Base-by-base conservation (phyloP, 2,888 invertebrate genomes). In the Aleiodes testaceus region DNA sequence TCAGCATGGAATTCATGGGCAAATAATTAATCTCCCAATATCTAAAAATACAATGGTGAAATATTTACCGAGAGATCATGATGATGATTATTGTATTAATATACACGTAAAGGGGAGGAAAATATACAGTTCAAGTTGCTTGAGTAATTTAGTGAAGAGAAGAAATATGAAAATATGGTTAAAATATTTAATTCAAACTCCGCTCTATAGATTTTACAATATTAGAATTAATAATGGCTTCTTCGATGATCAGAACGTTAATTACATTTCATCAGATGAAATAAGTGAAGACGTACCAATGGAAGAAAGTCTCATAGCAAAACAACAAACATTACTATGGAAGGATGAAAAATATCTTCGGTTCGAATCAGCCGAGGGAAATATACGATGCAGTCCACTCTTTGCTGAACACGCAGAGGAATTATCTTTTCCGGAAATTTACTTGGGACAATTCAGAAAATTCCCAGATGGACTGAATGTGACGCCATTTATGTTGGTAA, bases 371-470 rank as follows among this genome's bases (percentile, higher is more conserved):
- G 69, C 75, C 5, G 76, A 84, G 44, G 74, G 49, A 72, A 74
- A 75, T n/a, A 78, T 52, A 3, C 82, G 84, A 47, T 76, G 78
- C 0, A 83, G 80, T 77, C 79, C 84, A 66, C 75, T 87, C 75
- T 84, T 81, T 59, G 87, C 87, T 74, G 76, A 76, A 73, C 82
- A 22, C 4, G 22, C 22, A 22, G 22, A 22, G 22, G 22, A 22
- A 22, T 22, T 22, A 87, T 81, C 86, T 2, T 87, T 88, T 78
- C 87, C 87, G 3, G 30, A 72, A 36, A 88, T 87, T 77, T 88
- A 88, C 79, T 79, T 68, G 26, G 87, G 87, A 5, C 50, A 85
- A 64, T 77, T 66, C 80, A 83, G 66, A 5, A 9, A 6, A 6
- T 87, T 84, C 75, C 53, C 77, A 64, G 75, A 70, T 71, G 79